These are phyloP conservation scores for Porites cylindrica DNA, from an alignment of 92 coral and sea anemone species.

Conservation along the genomic window DNA sequence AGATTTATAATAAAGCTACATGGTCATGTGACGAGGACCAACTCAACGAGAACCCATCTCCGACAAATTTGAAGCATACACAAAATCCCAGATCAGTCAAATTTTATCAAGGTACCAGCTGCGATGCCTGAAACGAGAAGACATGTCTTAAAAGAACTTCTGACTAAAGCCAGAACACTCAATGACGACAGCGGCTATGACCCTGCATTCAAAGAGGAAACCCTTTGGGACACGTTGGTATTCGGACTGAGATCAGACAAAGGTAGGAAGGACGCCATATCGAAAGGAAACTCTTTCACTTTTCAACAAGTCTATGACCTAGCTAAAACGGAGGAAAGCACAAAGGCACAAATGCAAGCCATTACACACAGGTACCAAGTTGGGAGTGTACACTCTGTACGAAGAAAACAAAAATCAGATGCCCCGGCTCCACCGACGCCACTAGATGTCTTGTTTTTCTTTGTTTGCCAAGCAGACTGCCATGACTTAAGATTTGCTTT, in stretches of 20 bases:
- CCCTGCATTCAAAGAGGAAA: conserved; percentile 49
- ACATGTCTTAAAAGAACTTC: conserved; percentile 62
- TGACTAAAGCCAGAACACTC: conserved; percentile 52
- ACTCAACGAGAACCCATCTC: conserved; percentile 38
- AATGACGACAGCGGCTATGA: conserved; percentile 61
- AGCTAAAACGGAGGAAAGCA: conserved; percentile 41
- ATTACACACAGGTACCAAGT: neutral
- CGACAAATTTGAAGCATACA: conserved; percentile 43
- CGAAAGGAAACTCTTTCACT: conserved; percentile 45
- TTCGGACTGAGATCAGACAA: conserved; percentile 56
- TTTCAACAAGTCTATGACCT: conserved; percentile 60
- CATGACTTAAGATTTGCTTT: conserved; percentile 54
- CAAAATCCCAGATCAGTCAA: conserved; percentile 57
- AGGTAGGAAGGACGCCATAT: conserved; percentile 50
- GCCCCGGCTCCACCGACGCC: neutral
- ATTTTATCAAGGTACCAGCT: conserved; percentile 52
- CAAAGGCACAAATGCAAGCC: conserved; percentile 21
- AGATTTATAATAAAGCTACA: conserved; percentile 64
- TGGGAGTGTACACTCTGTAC: conserved; percentile 5
- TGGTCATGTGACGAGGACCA: conserved; percentile 39
- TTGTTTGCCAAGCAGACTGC: conserved; percentile 35
- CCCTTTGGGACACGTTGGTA: conserved; percentile 60
- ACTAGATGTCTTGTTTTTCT: conserved; percentile 13
- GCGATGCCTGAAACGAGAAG: conserved; percentile 55
- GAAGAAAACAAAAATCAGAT: conserved; percentile 1